Base-by-base conservation (phyloP, 35 echinoderm and acorn worm species). In the Anneissia japonica region DNA sequence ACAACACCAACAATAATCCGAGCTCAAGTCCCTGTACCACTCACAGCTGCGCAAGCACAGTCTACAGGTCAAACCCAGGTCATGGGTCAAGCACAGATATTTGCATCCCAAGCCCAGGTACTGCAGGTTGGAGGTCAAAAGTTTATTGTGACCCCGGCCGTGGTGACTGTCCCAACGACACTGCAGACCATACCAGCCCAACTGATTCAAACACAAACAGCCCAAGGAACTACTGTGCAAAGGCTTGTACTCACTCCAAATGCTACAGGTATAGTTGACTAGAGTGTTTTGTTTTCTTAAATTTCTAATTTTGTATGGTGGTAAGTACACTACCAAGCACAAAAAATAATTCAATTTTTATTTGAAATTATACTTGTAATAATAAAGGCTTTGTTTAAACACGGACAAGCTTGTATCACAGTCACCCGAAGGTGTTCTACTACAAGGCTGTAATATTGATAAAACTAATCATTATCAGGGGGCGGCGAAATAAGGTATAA, bases 81-180 rank as follows among this genome's bases (percentile, higher is more conserved):
- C 36, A 80, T 77, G 39, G 96, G 96, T 55, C 96, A 99, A 76
- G 92, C 96, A 1, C 96, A 99, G 39, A 92, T 99, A 23, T 94
- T 94, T 35, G 94, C 87, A 41, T 90, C 93, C 75, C 91, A 93
- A 80, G 91, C 96, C 19, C 96, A 97, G 83, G 91, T 90, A 13
- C 84, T 97, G 31, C 87, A 92, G 72, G 94, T 97, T n/a, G 94
- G 94, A 30, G 91, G 91, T 17, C 94, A 97, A 73, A 92, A 92
- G 84, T 97, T 97, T 93, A 91, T 97, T 31, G 93, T 97, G 38
- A 97, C 94, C 2, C 94, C 94, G 38, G 94, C 94, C 19, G 87
- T 93, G 72, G 94, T 97, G 36, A 91, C 93, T 84, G 94, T 97
- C 21, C 94, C 93, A 64, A 91, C 91, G 21, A 93, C 94, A 86